phyloP scores from a whole-genome alignment of 2,113 vertebrate species.

The Damaliscus lunatus region DNA sequence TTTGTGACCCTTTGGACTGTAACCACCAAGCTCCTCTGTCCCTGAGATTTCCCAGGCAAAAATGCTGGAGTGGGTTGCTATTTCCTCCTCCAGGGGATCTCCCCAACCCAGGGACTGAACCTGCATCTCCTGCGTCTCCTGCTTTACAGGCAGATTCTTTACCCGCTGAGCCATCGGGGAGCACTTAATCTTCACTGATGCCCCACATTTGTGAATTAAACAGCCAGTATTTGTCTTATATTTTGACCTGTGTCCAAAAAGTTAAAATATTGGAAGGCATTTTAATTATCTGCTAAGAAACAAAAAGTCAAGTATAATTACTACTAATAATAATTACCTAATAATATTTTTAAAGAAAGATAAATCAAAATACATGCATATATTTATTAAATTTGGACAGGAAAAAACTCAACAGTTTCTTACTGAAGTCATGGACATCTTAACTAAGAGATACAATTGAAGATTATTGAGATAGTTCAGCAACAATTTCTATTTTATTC shows the following conservation, averaged over 20 bases:
- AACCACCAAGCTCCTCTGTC: background rate
- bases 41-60: background rate
- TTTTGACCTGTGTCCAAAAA: background rate
- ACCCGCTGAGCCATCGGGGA: background rate
- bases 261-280: background rate
- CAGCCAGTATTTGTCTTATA: background rate
- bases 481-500: background rate
- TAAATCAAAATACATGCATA: background rate
- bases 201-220: background rate
- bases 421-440: background rate
- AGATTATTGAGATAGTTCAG: background rate
- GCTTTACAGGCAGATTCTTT: background rate
- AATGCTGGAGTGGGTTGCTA: background rate
- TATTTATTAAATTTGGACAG: background rate
- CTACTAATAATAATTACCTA: background rate
- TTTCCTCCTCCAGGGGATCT: background rate
- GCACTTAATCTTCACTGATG: background rate
- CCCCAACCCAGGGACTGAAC: background rate
- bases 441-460: background rate
- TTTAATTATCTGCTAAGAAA: slow-evolving; percentile 14
- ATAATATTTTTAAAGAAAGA: background rate
- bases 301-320: background rate
- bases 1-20: background rate
- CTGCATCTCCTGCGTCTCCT: background rate
- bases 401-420: background rate